Percentiles rank a stretch among this genome's conserved stretches.
phyloP scores from a whole-genome alignment of 2,888 invertebrate species.

The Agrotis exclamationis region DNA sequence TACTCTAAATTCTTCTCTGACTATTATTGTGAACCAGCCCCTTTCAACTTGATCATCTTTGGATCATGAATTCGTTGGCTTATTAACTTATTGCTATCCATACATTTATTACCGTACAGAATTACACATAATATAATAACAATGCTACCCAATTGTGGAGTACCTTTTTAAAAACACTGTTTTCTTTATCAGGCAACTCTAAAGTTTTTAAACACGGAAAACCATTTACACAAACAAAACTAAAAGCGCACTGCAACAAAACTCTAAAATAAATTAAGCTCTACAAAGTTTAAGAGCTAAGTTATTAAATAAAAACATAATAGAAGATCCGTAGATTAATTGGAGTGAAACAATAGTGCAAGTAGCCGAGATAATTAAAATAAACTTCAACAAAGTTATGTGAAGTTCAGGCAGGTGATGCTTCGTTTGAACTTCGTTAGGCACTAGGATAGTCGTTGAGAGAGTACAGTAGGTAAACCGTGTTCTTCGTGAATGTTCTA shows the following conservation, averaged over 20 bases:
- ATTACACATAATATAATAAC: not conserved
- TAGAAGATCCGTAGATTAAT: constrained; percentile 56
- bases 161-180: too few species aligned
- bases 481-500: too few species aligned
- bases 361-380: constrained; percentile 70
- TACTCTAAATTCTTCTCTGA: too few species aligned
- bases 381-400: constrained; percentile 63
- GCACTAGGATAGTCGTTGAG: not conserved
- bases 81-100: too few species aligned
- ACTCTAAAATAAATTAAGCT: constrained; percentile 13
- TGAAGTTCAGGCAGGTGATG: constrained; percentile 48
- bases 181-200: not conserved
- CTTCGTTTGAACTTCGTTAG: constrained; percentile 9
- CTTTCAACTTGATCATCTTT: too few species aligned
- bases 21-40: too few species aligned
- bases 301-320: constrained; percentile 54
- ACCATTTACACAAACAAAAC: constrained; percentile 5
- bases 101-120: too few species aligned
- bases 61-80: too few species aligned
- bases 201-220: not conserved
- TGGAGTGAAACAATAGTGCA: constrained; percentile 58
- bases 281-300: constrained; percentile 29
- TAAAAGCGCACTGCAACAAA: not conserved
- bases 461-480: constrained; percentile 2
- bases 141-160: not conserved